phyloP scores from a whole-genome alignment of 1,140 invertebrate species.

The Sitobion miscanthi region DNA sequence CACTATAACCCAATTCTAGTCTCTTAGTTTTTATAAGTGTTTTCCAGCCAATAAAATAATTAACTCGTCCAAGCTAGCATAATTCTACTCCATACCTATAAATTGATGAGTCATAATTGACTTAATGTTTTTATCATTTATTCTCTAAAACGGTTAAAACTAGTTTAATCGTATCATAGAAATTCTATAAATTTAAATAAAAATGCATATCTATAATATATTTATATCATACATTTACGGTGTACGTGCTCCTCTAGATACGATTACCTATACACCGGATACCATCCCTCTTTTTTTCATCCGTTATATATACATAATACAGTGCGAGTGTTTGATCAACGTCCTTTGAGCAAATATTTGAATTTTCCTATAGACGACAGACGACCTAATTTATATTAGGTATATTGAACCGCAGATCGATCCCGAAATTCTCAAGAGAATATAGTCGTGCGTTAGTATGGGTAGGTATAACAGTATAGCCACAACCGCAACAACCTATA shows the following conservation, averaged over 20 bases:
- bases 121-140: not conserved
- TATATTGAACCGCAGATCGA: not conserved
- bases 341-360: conserved; percentile 10
- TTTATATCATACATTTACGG: not conserved
- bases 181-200: not conserved
- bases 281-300: not conserved
- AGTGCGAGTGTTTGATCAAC: not conserved
- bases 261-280: not conserved
- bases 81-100: not conserved
- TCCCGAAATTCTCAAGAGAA: not conserved
- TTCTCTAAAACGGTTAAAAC: not conserved
- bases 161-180: not conserved
- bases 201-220: not conserved
- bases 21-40: not conserved
- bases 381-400: not conserved
- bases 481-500: not conserved
- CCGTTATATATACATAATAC: not conserved
- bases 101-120: no score
- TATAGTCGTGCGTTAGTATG: not conserved
- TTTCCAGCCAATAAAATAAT: not conserved
- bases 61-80: not conserved
- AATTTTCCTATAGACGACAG: not conserved
- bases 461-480: not conserved
- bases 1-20: not conserved
- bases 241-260: not conserved